phyloP scores from a whole-genome alignment of 2,797 vertebrate genomes.

The Cirrhinus mrigala region DNA sequence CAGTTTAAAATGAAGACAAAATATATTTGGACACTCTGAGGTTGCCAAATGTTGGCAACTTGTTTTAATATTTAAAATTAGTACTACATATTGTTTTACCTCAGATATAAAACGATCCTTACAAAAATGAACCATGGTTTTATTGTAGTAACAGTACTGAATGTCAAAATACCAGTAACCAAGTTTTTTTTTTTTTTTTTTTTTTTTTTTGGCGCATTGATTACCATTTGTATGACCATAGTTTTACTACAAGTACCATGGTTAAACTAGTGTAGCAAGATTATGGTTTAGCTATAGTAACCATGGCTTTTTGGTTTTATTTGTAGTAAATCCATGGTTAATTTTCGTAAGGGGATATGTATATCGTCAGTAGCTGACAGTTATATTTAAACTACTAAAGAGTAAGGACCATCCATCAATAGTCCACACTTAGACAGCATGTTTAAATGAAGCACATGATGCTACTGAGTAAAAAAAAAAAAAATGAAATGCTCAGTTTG shows the following conservation, averaged over 20 bases:
- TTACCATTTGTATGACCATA: too few relatives aligned
- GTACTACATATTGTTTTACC: not conserved
- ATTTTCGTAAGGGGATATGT: not conserved
- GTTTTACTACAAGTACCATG: too few relatives aligned
- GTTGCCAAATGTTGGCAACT: not conserved
- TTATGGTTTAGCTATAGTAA: too few relatives aligned
- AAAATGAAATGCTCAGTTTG: constrained; percentile 30
- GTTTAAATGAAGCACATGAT: constrained; percentile 13
- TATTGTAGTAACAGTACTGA: too few relatives aligned
- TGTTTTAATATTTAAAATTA: not conserved
- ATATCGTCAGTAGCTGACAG: too few relatives aligned
- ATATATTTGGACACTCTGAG: not conserved
- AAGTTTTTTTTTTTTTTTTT: too few relatives aligned
- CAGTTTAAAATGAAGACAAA: not conserved
- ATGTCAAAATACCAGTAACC: too few relatives aligned
- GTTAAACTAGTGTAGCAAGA: too few relatives aligned
- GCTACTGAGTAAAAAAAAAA: not conserved
- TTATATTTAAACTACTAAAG: not conserved
- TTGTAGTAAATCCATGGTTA: too few relatives aligned
- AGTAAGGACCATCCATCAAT: not conserved
- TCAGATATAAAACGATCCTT: not conserved
- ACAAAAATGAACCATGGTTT: too few relatives aligned
- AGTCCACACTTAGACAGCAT: not conserved
- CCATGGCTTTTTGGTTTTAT: too few relatives aligned
- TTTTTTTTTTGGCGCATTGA: too few relatives aligned